These are phyloP conservation scores for Gorsachius goisagi DNA, from an alignment of 2,113 vertebrate genomes.

Conservation along the genomic window DNA sequence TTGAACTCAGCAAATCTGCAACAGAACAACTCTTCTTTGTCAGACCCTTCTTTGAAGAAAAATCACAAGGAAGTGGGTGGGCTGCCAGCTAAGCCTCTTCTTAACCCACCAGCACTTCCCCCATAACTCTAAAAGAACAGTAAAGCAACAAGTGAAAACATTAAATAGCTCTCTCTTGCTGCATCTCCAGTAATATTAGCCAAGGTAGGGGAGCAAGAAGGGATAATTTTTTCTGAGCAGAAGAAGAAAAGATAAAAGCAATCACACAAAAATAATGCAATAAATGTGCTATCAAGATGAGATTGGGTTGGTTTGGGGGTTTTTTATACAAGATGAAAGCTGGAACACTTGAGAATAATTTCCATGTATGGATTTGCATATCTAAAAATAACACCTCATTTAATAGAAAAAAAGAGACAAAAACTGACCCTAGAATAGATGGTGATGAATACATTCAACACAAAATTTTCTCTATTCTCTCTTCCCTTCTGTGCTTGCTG, in stretches of 20 bases:
- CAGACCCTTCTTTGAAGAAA: slow-evolving; percentile 35
- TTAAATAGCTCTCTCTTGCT: background rate
- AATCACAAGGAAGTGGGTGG: slow-evolving; percentile 26
- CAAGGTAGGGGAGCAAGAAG: background rate
- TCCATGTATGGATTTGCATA: slow-evolving; percentile 12
- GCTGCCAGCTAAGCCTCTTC: background rate
- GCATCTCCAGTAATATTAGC: background rate
- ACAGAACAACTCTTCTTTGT: slow-evolving; percentile 30
- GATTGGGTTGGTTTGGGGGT: background rate
- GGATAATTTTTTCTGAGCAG: background rate
- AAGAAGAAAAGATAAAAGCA: background rate
- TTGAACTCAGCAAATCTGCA: slow-evolving; percentile 47
- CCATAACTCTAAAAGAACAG: background rate
- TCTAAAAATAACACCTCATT: slow-evolving; percentile 51
- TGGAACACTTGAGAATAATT: slow-evolving; percentile 39
- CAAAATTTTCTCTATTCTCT: slow-evolving; percentile 24
- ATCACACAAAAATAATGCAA: background rate
- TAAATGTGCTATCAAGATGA: background rate
- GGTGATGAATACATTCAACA: slow-evolving; percentile 4
- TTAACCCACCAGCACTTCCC: background rate
- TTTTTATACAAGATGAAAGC: background rate
- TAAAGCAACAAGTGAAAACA: background rate
- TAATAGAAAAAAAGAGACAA: background rate
- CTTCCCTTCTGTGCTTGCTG: background rate
- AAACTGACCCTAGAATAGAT: slow-evolving; percentile 35